Conservation (phyloP, 2,797 vertebrate genomes). For the Selene dorsalis region DNA sequence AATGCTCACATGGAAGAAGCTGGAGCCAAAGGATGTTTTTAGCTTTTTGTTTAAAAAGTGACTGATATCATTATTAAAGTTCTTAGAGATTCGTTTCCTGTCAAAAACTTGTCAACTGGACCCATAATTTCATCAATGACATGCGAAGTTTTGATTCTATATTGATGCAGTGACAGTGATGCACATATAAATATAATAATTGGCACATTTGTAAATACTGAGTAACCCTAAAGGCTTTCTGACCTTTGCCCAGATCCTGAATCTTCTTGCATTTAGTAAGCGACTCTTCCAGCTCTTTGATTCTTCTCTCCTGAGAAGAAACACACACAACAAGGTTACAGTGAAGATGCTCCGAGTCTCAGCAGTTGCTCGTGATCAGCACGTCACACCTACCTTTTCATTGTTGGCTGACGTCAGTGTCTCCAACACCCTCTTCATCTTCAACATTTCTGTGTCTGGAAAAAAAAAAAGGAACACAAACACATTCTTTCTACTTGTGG, state of each 20-base stretch:
- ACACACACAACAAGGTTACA: neutral
- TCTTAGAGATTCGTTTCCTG: neutral
- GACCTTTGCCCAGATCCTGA: slow-evolving; percentile 90
- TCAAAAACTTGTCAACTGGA: neutral
- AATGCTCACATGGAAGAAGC: neutral
- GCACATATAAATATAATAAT: neutral
- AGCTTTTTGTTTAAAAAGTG: neutral
- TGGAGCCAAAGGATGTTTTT: neutral
- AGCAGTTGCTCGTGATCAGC: neutral
- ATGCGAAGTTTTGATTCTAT: neutral
- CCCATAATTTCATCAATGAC: too few relatives aligned
- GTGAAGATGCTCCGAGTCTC: neutral
- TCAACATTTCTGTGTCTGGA: slow-evolving; percentile 91
- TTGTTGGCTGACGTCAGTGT: slow-evolving; percentile 90
- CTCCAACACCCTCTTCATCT: slow-evolving; percentile 91
- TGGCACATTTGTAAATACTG: neutral
- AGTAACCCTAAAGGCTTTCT: slow-evolving; percentile 16
- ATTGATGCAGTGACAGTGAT: neutral
- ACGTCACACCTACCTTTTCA: slow-evolving; percentile 88
- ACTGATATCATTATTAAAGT: neutral
- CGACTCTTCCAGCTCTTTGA: slow-evolving; percentile 91
- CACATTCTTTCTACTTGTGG: neutral
- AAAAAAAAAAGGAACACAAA: neutral
- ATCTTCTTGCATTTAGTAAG: slow-evolving; percentile 88
- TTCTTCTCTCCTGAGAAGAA: slow-evolving; percentile 88